Conservation (phyloP, 2,888 invertebrate species). For the Rapana venosa region DNA sequence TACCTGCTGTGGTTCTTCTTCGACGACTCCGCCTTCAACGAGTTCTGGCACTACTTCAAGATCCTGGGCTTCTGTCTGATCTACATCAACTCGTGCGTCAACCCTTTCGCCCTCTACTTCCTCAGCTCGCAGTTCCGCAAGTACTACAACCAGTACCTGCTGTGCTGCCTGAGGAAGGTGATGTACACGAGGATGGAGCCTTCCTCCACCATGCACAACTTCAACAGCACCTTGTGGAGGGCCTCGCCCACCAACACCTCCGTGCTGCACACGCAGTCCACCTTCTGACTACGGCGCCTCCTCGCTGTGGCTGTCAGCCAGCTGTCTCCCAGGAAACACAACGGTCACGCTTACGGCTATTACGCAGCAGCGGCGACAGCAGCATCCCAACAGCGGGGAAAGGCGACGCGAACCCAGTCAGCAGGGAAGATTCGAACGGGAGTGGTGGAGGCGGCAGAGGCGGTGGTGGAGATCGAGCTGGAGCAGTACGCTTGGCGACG, state of each 20-base stretch:
- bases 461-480: conserved; percentile 23
- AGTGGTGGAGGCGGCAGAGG: not conserved
- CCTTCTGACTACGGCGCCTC: conserved; percentile 53
- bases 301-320: conserved; percentile 27
- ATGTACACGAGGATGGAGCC: conserved; percentile 60
- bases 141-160: conserved; percentile 92
- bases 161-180: conserved; percentile 83
- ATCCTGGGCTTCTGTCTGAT: conserved; percentile 91
- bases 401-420: conserved; percentile 5
- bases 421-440: not conserved
- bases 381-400: not conserved
- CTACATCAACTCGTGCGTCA: conserved; percentile 92
- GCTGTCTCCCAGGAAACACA: not conserved
- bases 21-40: conserved; percentile 82
- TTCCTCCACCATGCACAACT: conserved; percentile 67
- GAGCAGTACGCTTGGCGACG: conserved; percentile 15
- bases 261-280: conserved; percentile 61
- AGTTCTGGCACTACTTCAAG: conserved; percentile 87
- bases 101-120: conserved; percentile 94
- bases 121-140: conserved; percentile 94
- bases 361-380: not conserved
- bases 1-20: conserved; percentile 89
- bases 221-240: conserved; percentile 67
- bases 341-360: not conserved
- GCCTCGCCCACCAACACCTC: conserved; percentile 68